Evolutionary conservation across 2,888 invertebrate genomes (phyloP), one percentile per base, ranked within the genome.

Genomic region (Bombyx huttoni): DNA sequence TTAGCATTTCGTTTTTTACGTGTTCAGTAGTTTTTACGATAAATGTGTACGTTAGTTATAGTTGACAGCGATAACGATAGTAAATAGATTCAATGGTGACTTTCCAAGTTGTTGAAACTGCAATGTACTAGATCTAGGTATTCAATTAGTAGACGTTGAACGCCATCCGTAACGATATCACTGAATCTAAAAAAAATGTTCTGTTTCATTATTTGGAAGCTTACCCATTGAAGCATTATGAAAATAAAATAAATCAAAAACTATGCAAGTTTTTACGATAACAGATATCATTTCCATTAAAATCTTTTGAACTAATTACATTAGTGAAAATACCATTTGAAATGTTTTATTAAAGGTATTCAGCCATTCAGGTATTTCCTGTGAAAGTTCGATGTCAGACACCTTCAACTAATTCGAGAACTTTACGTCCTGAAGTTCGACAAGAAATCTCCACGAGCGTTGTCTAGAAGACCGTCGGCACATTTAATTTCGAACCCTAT

Each of bases 1-100:
- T 75, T 81, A 72, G 63, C 67, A 65, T 73, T 74, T 70, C 58
- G 65, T 70, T 70, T 70, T 70, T 68, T 65, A 64, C 63, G 72
- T 71, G 70, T 71, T 71, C 68, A 68, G 69, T 67, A 70, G 72
- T 68, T 75, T 76, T 67, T 64, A 68, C 64, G 66, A 70, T 63
- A 65, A 63, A 66, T 68, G 62, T 65, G 61, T 68, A 66, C 60
- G 58, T 67, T 63, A 58, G 62, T 62, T 61, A 69, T 60, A 64
- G 60, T 54, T 64, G 65, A 63, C 64, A 64, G 62, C 68, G 64
- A 68, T 68, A 72, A 68, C 67, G 60, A 63, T 58, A 58, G 57
- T 58, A 55, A 40, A 40, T 40, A 10, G 54, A 54, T 55, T 57
- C 68, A 57, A 62, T 79, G 78, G 77, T 76, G 70, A 73, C 69